phyloP scores from a whole-genome alignment of 2,113 vertebrate genomes.

The Xyrauchen texanus region DNA sequence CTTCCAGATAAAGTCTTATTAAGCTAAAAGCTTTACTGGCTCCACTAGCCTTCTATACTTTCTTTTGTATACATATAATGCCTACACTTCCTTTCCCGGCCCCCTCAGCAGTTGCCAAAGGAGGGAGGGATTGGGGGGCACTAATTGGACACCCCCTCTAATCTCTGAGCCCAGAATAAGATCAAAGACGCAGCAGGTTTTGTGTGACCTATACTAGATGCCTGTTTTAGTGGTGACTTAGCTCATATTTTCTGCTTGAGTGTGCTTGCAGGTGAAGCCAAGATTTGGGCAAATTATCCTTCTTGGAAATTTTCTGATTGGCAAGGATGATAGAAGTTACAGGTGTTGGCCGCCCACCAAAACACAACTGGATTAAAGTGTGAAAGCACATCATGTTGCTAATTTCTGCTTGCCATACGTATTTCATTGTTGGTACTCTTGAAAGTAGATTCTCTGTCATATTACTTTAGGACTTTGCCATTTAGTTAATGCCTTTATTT shows the following conservation, averaged over 20 bases:
- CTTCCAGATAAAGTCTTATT: conserved; percentile 81
- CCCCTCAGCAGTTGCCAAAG: conserved; percentile 33
- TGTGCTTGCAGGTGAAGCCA: conserved; percentile 69
- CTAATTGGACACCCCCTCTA: conserved; percentile 70
- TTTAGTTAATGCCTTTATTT: too few relatives aligned
- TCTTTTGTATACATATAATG: conserved; percentile 69
- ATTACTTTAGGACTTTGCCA: too few relatives aligned
- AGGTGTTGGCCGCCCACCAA: conserved; percentile 19
- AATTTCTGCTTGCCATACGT: too few relatives aligned
- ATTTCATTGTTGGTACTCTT: too few relatives aligned
- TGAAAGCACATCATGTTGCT: neutral
- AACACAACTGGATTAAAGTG: neutral
- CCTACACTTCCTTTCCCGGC: conserved; percentile 54
- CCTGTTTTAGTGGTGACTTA: conserved; percentile 6
- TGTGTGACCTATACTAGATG: conserved; percentile 5
- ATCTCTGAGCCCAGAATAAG: too few relatives aligned
- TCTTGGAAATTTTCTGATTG: conserved; percentile 36
- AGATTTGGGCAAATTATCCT: neutral
- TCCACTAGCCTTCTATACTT: conserved; percentile 51
- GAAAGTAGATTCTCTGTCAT: too few relatives aligned
- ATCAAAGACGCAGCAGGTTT: conserved; percentile 58
- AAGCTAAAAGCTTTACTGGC: conserved; percentile 87
- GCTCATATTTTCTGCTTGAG: conserved; percentile 63
- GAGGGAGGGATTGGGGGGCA: conserved; percentile 50
- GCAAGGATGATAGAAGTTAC: conserved; percentile 10